These are phyloP conservation scores for Pseudomyrmex concolor DNA, from an alignment of 1,140 invertebrate species.

Conservation along the genomic window DNA sequence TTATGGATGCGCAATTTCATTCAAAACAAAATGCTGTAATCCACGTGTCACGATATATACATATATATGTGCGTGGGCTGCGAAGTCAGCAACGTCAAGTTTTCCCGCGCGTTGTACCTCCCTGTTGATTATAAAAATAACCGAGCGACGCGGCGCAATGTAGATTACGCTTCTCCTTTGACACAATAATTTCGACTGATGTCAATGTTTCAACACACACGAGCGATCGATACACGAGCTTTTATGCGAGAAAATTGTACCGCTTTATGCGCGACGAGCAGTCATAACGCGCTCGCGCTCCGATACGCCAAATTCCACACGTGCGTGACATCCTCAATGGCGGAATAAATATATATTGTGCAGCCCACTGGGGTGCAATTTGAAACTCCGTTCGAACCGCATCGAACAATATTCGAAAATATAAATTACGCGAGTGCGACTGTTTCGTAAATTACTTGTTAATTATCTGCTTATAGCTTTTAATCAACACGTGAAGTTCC, in stretches of 20 bases:
- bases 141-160: not conserved
- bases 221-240: not conserved
- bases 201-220: not conserved
- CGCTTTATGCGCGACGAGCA: not conserved
- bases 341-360: no score
- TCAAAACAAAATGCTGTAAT: not conserved
- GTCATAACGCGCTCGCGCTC: not conserved
- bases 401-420: no score
- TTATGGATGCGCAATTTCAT: not conserved
- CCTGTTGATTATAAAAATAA: conserved; percentile 7
- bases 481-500: no score
- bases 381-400: no score
- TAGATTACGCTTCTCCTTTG: not conserved
- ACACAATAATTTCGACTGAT: not conserved
- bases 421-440: no score
- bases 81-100: not conserved
- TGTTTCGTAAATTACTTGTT: no score
- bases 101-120: not conserved
- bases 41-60: not conserved
- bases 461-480: no score
- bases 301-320: conserved; percentile 9
- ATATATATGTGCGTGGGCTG: not conserved
- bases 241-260: not conserved
- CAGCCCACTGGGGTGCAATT: no score
- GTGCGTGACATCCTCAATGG: not conserved